These are phyloP conservation scores for Takifugu bimaculatus DNA, from an alignment of 2,113 vertebrate species.

Conservation along the genomic window DNA sequence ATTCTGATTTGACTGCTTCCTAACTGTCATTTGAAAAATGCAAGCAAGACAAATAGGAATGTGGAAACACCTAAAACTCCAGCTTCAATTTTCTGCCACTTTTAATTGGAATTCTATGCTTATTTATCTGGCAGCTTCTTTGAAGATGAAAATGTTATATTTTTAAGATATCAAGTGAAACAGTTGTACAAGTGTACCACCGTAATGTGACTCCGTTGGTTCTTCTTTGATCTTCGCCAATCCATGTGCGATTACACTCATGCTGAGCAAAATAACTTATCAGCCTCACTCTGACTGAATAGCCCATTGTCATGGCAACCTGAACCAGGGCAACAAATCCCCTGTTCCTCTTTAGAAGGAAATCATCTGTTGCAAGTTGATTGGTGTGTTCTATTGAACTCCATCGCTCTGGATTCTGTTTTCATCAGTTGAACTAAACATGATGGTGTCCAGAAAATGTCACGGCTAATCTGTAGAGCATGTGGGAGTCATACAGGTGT, in stretches of 20 bases:
- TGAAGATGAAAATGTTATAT: too few species aligned
- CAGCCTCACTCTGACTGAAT: conserved; percentile 1
- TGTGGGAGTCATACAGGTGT: conserved; percentile 2
- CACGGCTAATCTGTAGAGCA: conserved; percentile 4
- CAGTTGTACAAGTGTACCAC: too few species aligned
- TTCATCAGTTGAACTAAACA: conserved; percentile 8
- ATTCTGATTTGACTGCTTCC: too few species aligned
- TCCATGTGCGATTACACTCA: neutral
- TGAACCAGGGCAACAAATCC: neutral
- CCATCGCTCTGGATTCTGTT: conserved; percentile 22
- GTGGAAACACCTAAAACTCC: too few species aligned
- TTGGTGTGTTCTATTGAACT: conserved; percentile 26
- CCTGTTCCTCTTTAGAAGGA: conserved; percentile 3
- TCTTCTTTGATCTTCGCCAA: too few species aligned
- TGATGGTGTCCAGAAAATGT: conserved; percentile 1
- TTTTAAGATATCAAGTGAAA: too few species aligned
- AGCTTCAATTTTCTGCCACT: too few species aligned
- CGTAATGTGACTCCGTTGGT: too few species aligned
- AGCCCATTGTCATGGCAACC: conserved; percentile 22
- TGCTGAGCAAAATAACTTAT: conserved; percentile 1
- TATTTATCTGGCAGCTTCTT: too few species aligned
- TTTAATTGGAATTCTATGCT: too few species aligned
- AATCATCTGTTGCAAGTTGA: conserved; percentile 24
- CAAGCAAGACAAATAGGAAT: too few species aligned
- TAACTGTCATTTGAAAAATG: too few species aligned